Percentiles rank a stretch among this genome's conserved stretches.
These are phyloP conservation scores for Carterocephalus palaemon DNA, from an alignment of 2,888 invertebrate genomes.

Conservation along the genomic window DNA sequence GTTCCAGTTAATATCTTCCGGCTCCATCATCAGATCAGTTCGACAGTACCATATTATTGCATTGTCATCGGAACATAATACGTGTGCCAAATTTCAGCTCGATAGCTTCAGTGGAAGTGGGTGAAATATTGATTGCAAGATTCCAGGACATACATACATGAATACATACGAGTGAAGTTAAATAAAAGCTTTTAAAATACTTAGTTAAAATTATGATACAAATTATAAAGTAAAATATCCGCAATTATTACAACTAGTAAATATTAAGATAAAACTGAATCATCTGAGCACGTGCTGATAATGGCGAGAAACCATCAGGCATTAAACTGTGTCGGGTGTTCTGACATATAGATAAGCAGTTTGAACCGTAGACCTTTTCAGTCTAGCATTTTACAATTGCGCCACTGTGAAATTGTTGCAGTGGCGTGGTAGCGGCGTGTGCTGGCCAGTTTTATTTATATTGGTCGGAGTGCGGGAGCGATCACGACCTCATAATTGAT, in stretches of 20 bases:
- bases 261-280: constrained; percentile 1
- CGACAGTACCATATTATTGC: too few relatives aligned
- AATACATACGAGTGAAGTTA: too few relatives aligned
- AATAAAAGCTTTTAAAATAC: too few relatives aligned
- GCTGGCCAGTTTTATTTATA: constrained; percentile 72
- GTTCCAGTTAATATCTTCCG: too few relatives aligned
- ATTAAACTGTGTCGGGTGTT: constrained; percentile 35
- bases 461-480: constrained; percentile 73
- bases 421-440: constrained; percentile 54
- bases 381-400: constrained; percentile 72
- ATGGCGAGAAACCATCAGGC: constrained; percentile 47
- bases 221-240: too few relatives aligned
- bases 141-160: too few relatives aligned
- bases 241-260: constrained; percentile 6
- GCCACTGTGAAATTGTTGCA: constrained; percentile 62
- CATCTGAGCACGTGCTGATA: constrained; percentile 46
- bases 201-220: too few relatives aligned
- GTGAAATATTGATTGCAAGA: too few relatives aligned
- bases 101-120: too few relatives aligned
- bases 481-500: constrained; percentile 76
- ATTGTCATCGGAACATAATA: too few relatives aligned
- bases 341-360: constrained; percentile 65
- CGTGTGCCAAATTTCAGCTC: too few relatives aligned
- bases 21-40: too few relatives aligned
- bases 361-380: constrained; percentile 70